These are phyloP conservation scores for Nasonia oneida DNA, from an alignment of 2,888 invertebrate species.

Conservation along the genomic window DNA sequence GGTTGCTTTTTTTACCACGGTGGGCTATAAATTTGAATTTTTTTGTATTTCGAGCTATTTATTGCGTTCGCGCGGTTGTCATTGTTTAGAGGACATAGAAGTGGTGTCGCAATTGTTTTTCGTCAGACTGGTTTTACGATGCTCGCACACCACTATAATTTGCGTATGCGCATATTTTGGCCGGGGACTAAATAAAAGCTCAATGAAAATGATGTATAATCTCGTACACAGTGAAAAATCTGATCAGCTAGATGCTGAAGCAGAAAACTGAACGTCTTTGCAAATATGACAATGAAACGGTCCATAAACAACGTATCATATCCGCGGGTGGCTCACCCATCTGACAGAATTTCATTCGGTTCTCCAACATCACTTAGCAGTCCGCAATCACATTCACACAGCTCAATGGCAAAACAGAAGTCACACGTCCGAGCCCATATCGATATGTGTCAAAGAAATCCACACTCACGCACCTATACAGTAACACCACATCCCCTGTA, in stretches of 20 bases:
- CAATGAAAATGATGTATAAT: not conserved
- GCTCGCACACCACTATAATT: not conserved
- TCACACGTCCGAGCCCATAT: not conserved
- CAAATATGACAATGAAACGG: not conserved
- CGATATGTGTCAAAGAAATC: slow-evolving; percentile 31
- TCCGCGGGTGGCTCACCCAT: not conserved
- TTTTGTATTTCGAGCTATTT: slow-evolving; percentile 18
- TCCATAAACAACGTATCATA: not conserved
- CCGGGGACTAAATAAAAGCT: not conserved
- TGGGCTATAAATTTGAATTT: slow-evolving; percentile 51
- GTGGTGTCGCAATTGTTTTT: not conserved
- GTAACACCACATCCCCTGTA: not conserved
- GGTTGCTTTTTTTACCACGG: not conserved
- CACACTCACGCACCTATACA: not conserved
- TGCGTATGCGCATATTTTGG: not conserved
- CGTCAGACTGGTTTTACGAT: not conserved
- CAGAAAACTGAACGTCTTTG: not conserved
- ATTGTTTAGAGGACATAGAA: not conserved
- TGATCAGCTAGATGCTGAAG: not conserved
- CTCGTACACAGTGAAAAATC: not conserved
- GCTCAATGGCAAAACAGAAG: slow-evolving; percentile 20
- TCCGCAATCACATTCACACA: not conserved
- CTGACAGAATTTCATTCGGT: not conserved
- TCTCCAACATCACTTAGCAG: not conserved
- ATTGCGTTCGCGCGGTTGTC: not conserved